phyloP scores from a whole-genome alignment of 2,113 vertebrate species.

The Pitta sordida region DNA sequence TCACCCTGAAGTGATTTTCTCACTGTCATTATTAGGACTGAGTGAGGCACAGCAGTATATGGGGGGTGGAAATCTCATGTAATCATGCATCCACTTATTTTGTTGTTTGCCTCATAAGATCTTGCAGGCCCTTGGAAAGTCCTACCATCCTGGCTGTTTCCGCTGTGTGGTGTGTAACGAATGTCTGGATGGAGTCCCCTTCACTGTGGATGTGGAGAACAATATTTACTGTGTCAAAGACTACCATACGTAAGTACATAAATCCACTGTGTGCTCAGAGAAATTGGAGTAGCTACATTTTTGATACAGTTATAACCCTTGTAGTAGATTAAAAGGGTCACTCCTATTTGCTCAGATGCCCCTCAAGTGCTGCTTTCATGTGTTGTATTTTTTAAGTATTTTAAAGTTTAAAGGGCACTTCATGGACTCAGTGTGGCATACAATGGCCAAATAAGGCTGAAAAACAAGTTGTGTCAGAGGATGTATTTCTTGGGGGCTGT shows the following conservation, averaged over 20 bases:
- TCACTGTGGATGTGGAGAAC: slow-evolving; percentile 95
- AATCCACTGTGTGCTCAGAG: not conserved
- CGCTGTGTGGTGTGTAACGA: slow-evolving; percentile 96
- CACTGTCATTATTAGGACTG: not conserved
- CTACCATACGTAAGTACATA: slow-evolving; percentile 90
- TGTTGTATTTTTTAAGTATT: not conserved
- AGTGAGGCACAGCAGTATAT: not conserved
- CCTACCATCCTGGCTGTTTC: slow-evolving; percentile 97
- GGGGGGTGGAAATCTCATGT: not conserved
- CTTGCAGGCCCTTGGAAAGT: slow-evolving; percentile 95
- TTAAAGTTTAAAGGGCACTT: not conserved
- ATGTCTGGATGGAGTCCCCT: slow-evolving; percentile 94
- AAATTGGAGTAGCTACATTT: accelerated
- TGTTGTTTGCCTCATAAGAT: slow-evolving; percentile 75
- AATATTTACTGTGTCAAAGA: slow-evolving; percentile 99
- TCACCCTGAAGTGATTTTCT: not conserved
- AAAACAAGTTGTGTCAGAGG: not conserved
- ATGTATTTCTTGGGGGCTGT: not conserved
- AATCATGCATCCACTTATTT: not conserved
- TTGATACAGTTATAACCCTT: not conserved
- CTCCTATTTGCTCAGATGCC: not conserved
- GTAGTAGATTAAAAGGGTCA: not conserved
- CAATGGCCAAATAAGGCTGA: not conserved
- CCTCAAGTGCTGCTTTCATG: not conserved
- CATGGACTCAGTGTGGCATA: not conserved